A percentile compares a stretch with the other conserved stretches of the same genome.
These are phyloP conservation scores for Theocolax elegans DNA, from an alignment of 1,140 invertebrate genomes.

Conservation along the genomic window DNA sequence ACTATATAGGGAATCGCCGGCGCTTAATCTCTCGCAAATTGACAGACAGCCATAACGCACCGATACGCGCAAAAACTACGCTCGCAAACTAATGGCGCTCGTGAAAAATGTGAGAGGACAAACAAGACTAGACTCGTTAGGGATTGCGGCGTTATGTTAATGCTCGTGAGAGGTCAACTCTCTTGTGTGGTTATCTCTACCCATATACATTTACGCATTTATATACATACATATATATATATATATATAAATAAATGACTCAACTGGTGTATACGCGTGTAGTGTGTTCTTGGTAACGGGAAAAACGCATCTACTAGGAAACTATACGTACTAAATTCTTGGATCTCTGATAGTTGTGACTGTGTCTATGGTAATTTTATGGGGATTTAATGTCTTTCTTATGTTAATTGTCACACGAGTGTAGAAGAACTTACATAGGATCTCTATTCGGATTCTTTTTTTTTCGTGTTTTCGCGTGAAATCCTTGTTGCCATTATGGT, in stretches of 20 bases:
- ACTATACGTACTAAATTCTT: too few species aligned
- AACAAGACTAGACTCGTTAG: conserved; percentile 1
- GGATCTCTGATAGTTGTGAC: too few species aligned
- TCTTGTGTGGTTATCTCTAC: too few species aligned
- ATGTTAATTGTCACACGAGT: conserved; percentile 28
- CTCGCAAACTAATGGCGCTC: too few species aligned
- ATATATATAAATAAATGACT: too few species aligned
- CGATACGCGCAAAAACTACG: too few species aligned
- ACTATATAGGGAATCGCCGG: background rate
- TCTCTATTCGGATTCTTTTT: background rate
- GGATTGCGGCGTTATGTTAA: too few species aligned
- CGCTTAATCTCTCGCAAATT: conserved; percentile 9
- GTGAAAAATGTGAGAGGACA: conserved; percentile 15
- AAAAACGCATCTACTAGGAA: conserved; percentile 15
- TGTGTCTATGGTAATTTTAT: conserved; percentile 34
- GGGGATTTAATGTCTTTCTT: conserved; percentile 21
- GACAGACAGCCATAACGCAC: conserved; percentile 11
- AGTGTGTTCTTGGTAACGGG: conserved; percentile 2
- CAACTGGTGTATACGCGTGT: background rate
- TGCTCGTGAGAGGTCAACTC: background rate
- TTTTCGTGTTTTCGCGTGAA: too few species aligned
- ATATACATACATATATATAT: too few species aligned
- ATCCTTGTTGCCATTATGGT: too few species aligned
- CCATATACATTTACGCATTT: too few species aligned
- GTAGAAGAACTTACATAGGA: too few species aligned